phyloP scores from a whole-genome alignment of 2,113 vertebrate species.

The Eolophus roseicapilla region DNA sequence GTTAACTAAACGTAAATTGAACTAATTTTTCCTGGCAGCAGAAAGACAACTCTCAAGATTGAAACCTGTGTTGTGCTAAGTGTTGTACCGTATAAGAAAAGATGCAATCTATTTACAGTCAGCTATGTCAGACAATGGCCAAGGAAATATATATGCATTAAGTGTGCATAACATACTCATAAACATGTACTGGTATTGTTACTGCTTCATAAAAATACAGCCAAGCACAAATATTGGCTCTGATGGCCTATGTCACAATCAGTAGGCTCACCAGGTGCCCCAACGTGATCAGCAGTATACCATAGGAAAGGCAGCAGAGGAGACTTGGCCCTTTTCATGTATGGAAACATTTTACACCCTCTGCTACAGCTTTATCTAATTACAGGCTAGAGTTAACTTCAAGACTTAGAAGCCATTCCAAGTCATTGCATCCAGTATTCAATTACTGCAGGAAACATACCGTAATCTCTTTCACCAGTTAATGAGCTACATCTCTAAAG shows the following conservation, averaged over 20 bases:
- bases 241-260: background rate
- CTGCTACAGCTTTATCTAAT: background rate
- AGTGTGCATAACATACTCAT: background rate
- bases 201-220: background rate
- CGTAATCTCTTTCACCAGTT: background rate
- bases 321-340: background rate
- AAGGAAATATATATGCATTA: background rate
- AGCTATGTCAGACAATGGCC: background rate
- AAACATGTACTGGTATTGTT: background rate
- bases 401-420: background rate
- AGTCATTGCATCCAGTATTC: background rate
- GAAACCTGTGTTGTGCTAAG: background rate
- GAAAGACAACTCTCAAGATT: constrained; percentile 3
- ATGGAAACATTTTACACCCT: background rate
- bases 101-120: background rate
- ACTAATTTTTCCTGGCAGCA: constrained; percentile 15
- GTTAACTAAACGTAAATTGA: background rate
- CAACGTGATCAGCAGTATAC: background rate
- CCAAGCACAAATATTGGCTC: background rate
- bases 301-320: background rate
- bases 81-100: background rate
- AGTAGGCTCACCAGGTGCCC: background rate
- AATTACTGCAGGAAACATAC: background rate
- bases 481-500: background rate
- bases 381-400: background rate